A percentile compares a stretch with the other conserved stretches of the same genome.
phyloP scores from a whole-genome alignment of 2,888 invertebrate genomes.

The Thera britannica region DNA sequence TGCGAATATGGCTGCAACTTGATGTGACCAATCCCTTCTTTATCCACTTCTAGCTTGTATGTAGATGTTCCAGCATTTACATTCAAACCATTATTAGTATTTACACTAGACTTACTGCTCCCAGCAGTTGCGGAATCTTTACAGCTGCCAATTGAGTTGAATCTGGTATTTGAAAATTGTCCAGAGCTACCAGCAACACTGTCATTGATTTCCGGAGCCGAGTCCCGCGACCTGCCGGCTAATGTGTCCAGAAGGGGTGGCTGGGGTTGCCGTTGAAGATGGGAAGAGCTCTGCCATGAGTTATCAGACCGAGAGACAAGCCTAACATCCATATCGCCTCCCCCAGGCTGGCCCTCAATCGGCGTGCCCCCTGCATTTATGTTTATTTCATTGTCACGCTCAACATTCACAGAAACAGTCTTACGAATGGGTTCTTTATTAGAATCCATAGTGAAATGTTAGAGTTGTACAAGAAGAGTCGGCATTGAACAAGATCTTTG shows the following conservation, averaged over 20 bases:
- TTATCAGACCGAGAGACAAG: slow-evolving; percentile 68
- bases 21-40: slow-evolving; percentile 48
- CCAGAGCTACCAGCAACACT: slow-evolving; percentile 45
- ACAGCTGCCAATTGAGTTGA: slow-evolving; percentile 49
- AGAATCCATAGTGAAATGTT: slow-evolving; percentile 73
- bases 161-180: slow-evolving; percentile 47
- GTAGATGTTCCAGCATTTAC: slow-evolving; percentile 5
- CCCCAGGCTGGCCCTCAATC: slow-evolving; percentile 48
- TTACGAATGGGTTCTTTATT: slow-evolving; percentile 60
- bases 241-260: slow-evolving; percentile 7
- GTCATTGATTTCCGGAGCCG: slow-evolving; percentile 46
- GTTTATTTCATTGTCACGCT: slow-evolving; percentile 60
- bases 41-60: slow-evolving; percentile 13
- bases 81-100: slow-evolving; percentile 51
- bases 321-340: slow-evolving; percentile 61
- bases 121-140: slow-evolving; percentile 50
- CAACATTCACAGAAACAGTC: slow-evolving; percentile 57
- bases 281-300: slow-evolving; percentile 51
- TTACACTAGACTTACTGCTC: slow-evolving; percentile 54
- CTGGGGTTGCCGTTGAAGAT: slow-evolving; percentile 17
- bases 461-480: slow-evolving; percentile 58
- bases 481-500: slow-evolving; percentile 70
- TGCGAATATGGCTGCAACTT: slow-evolving; percentile 58
- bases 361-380: slow-evolving; percentile 54
- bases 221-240: slow-evolving; percentile 50